Base-by-base conservation (phyloP, 2,888 invertebrate species). In the Troides aeacus region DNA sequence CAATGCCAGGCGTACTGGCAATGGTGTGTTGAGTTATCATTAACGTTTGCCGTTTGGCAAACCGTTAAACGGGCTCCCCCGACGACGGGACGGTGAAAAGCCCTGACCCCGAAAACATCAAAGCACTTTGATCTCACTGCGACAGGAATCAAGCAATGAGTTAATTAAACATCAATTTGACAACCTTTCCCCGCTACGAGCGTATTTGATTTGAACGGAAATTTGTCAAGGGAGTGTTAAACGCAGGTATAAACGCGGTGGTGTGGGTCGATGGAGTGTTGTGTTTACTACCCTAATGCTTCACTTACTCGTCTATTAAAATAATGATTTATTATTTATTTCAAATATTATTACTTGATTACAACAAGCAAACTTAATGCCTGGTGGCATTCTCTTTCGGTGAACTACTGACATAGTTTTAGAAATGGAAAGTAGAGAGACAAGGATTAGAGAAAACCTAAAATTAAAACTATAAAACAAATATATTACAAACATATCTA, bases 141-240 rank as follows among this genome's bases (percentile, higher is more conserved):
- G 78, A 79, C 79, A 79, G 74, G 77, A 86, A 85, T 84, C 85
- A 81, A 76, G 79, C 81, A 82, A 84, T 81, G 85, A 85, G 81
- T 86, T 88, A 88, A 87, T 88, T 87, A 86, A 83, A 87, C 84
- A 84, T 81, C 81, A 82, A 81, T 82, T 85, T 84, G 81, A 81
- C 81, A 78, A 72, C 74, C 75, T 72, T 72, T 70, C 66, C 62
- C 70, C 64, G 64, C 57, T 62, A 66, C 62, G 58, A 66, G 66
- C 68, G 68, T 59, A 70, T 70, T 62, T 71, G 71, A 73, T 71
- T 66, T 66, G 66, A 57, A 66, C 64, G 68, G 61, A 68, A 67
- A 68, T 62, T 68, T 64, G 64, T 69, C 66, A 66, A 70, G 71
- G 66, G 66, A 62, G 70, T 63, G 70, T 70, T 63, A 69, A 69